A percentile compares a stretch with the other conserved stretches of the same genome.
phyloP scores from a whole-genome alignment of 2,888 invertebrate genomes.

The Megaustenia siamemsis region DNA sequence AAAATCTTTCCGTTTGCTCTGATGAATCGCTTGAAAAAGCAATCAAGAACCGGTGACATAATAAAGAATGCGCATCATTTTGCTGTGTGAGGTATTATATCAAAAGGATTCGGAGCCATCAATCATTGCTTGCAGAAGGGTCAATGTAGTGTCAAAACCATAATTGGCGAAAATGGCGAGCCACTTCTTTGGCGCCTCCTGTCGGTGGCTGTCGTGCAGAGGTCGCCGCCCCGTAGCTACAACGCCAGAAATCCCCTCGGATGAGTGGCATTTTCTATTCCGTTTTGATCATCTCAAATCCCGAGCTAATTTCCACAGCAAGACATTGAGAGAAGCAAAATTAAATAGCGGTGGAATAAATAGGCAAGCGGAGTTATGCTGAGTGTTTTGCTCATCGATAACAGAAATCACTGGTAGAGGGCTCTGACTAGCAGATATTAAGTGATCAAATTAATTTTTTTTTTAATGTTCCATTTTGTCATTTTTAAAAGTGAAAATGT shows the following conservation, averaged over 20 bases:
- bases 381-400: slow-evolving; percentile 31
- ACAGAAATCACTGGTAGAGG: not conserved
- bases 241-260: slow-evolving; percentile 41
- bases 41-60: slow-evolving; percentile 49
- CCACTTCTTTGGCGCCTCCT: slow-evolving; percentile 49
- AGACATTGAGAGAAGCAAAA: slow-evolving; percentile 51
- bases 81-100: slow-evolving; percentile 39
- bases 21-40: slow-evolving; percentile 39
- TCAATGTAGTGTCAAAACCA: slow-evolving; percentile 48
- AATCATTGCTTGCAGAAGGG: slow-evolving; percentile 30
- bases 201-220: slow-evolving; percentile 47
- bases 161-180: slow-evolving; percentile 49
- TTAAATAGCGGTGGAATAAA: slow-evolving; percentile 45
- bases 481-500: too few species aligned
- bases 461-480: too few species aligned
- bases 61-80: slow-evolving; percentile 45
- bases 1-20: slow-evolving; percentile 1
- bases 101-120: slow-evolving; percentile 38
- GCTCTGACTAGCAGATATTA: not conserved
- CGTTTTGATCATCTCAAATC: slow-evolving; percentile 50
- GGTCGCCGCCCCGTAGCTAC: slow-evolving; percentile 34
- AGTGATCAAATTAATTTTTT: not conserved
- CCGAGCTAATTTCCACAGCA: slow-evolving; percentile 50
- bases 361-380: slow-evolving; percentile 7
- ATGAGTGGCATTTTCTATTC: slow-evolving; percentile 50